Evolutionary conservation across 1,140 invertebrate species (phyloP), one percentile per base, ranked within the genome.

Genomic region (Rhagoletis pomonella): DNA sequence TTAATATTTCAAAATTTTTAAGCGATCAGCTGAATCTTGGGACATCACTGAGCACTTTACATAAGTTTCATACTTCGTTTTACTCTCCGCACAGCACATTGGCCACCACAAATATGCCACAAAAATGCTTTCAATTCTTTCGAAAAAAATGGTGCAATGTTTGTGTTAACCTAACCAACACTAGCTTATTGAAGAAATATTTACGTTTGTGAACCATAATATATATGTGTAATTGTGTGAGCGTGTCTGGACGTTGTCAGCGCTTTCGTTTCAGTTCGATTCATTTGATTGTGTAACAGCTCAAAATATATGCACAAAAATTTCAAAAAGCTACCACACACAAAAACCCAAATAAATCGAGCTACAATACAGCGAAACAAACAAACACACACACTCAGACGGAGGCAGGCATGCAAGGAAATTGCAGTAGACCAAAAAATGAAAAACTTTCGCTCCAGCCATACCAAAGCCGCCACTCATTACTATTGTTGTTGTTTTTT

Each of bases 211-310:
- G 3, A 9, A 47, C 12, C 4, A 3, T 55, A 14, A 14, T 14
- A 62, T 14, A 14, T 29, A 19, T 77, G 17, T 55, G 17, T 77
- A 29, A 29, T 47, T 81, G 47, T 81, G 73, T 3, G 47, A 19
- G 73, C 3, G 6, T 81, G 19, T 6, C n/a, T 81, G 29, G 29
- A 29, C 29, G n/a, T 58, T 14, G 2, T 81, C n/a, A n/a, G 10
- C 17, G 73, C 17, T 50, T 77, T 6, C 69, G 44, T 77, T 50
- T 42, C 17, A 44, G 6, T 77, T 77, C 69, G 29, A 77, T 77
- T 81, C n/a, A 81, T 81, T 81, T 81, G 47, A 9, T 55, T 81
- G 17, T 17, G 42, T 58, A 81, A 19, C 44, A 55, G n/a, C 73
- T 17, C 69, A 17, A 67, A 10, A 55, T 50, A 4, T 10, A 47